phyloP scores from a whole-genome alignment of 1,140 invertebrate genomes.

The Drosophila mayri region DNA sequence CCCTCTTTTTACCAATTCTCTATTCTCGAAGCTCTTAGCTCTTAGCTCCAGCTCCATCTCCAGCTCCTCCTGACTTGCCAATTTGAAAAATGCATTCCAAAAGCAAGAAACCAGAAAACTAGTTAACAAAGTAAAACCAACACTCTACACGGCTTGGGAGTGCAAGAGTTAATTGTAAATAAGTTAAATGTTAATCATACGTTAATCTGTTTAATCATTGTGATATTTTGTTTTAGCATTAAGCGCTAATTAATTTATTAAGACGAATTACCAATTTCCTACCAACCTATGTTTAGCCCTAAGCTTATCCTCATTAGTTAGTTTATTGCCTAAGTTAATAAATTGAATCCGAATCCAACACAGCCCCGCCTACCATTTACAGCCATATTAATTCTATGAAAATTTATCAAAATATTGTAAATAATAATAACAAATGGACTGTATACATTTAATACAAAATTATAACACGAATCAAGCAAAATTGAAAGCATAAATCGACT shows the following conservation, averaged over 20 bases:
- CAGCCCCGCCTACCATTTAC: conserved; percentile 36
- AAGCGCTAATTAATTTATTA: conserved; percentile 73
- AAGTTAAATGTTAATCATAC: conserved; percentile 64
- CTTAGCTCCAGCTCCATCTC: conserved; percentile 13
- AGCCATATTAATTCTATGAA: conserved; percentile 79
- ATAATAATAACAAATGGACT: conserved; percentile 43
- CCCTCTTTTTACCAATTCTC: conserved; percentile 28
- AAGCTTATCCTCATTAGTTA: conserved; percentile 79
- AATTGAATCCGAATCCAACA: conserved; percentile 32
- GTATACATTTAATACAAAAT: conserved; percentile 20
- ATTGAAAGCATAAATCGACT: conserved; percentile 70
- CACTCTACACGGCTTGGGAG: conserved; percentile 10
- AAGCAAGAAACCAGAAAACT: conserved; percentile 71
- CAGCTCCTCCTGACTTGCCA: conserved; percentile 44
- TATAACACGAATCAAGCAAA: conserved; percentile 30
- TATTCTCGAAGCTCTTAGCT: neutral
- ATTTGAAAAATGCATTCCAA: conserved; percentile 77
- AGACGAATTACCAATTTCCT: conserved; percentile 33
- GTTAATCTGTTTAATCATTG: conserved; percentile 77
- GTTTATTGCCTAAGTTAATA: conserved; percentile 62
- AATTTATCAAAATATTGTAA: conserved; percentile 55
- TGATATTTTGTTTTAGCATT: conserved; percentile 73
- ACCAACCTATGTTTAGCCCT: conserved; percentile 25
- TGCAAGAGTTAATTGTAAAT: conserved; percentile 55
- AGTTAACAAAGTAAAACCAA: conserved; percentile 64